Base-by-base conservation (phyloP, 2,888 invertebrate species). In the Eupithecia tripunctaria region DNA sequence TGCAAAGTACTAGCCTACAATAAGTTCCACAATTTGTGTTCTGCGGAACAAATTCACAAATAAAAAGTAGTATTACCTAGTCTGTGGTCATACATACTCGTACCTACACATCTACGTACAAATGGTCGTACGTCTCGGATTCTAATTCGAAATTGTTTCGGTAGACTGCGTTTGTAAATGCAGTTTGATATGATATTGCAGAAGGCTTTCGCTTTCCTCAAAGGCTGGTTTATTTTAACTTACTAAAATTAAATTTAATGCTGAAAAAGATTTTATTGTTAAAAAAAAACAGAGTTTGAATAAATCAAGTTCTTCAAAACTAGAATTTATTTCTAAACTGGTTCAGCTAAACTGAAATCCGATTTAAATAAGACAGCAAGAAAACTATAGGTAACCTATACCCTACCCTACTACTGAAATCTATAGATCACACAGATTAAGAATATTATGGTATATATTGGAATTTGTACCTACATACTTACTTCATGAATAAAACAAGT, bases 41-140 rank as follows among this genome's bases (percentile, higher is more conserved):
- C 56, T 14, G 12, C 5, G 25, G 21, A 56, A 56, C 56, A 21
- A 51, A 51, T 21, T 51, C 21, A 56, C 56, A 56, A 56, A 25
- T 56, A 51, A 47, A 51, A 21, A 36, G 36, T 6, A 5, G 10
- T 10, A 36, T 36, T 36, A 36, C 36, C 36, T 36, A 8, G 10
- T 36, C 36, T 36, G 8, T 36, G 36, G 25, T 25, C 25, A 3
- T 56, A 25, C 51, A 51, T 10, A 21, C 21, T 21, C 10, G 2
- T 56, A 29, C 8, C 29, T 56, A 25, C 12, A 12, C n/a, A n/a
- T n/a, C n/a, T 60, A 29, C 18, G 4, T 25, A 56, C 14, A 56
- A 56, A 56, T 56, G 25, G 12, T 56, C n/a, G n/a, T n/a, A n/a
- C n/a, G n/a, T n/a, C 51, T 56, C 56, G 14, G 56, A 56, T 56